Percentiles rank a stretch among this genome's conserved stretches.
Evolutionary conservation across 2,888 invertebrate genomes (phyloP).

Genomic region (Andrena haemorrhoa): DNA sequence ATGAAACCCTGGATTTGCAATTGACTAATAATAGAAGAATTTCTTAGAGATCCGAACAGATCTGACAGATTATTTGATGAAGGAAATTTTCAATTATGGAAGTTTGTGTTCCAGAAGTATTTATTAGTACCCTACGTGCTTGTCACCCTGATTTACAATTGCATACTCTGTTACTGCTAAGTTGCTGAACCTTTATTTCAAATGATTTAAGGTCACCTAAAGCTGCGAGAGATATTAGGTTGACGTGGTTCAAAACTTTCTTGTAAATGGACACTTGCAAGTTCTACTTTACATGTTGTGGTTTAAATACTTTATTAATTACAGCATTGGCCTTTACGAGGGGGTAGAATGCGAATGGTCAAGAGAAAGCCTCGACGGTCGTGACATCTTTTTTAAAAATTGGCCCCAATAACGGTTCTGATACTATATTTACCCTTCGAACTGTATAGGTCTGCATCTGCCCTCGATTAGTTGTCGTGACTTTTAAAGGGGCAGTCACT

Average conservation of each 20-base stretch:
- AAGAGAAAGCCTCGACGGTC: neutral
- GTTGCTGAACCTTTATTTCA: neutral
- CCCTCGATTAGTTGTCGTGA: neutral
- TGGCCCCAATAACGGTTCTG: neutral
- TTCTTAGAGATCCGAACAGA: neutral
- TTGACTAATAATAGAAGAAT: neutral
- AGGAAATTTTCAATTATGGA: neutral
- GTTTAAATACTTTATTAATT: neutral
- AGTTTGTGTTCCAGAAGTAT: neutral
- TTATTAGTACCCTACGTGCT: neutral
- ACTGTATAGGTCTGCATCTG: neutral
- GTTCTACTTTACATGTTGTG: neutral
- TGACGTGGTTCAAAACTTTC: conserved; percentile 20
- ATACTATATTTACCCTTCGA: neutral
- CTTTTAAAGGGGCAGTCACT: neutral
- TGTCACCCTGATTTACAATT: neutral
- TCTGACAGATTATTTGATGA: neutral
- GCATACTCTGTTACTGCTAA: neutral
- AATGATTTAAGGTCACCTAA: conserved; percentile 7
- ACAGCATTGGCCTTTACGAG: neutral
- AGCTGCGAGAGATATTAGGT: neutral
- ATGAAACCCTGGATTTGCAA: neutral
- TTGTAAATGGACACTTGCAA: neutral
- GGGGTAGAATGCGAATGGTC: neutral
- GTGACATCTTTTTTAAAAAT: neutral